These are phyloP conservation scores for Sarcophaga variegata DNA, from an alignment of 2,888 invertebrate genomes.

Conservation along the genomic window DNA sequence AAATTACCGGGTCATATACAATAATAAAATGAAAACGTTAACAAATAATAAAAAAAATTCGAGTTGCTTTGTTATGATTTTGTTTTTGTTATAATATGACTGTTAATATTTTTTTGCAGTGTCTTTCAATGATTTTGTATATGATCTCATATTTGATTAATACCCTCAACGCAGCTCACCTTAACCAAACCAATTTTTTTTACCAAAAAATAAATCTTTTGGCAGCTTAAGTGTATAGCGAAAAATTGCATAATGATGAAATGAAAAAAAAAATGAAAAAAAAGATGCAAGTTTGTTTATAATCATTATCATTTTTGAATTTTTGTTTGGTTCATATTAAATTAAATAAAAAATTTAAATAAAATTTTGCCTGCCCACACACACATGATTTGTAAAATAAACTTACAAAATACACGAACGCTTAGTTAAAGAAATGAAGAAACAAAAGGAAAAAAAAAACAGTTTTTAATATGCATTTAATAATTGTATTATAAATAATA, in stretches of 20 bases:
- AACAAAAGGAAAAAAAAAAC: constrained; percentile 1
- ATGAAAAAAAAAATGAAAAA: not conserved
- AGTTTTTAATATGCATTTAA: constrained; percentile 28
- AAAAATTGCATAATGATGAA: constrained; percentile 55
- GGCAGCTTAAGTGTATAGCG: constrained; percentile 38
- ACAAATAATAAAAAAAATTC: constrained; percentile 25
- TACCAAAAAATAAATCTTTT: constrained; percentile 36
- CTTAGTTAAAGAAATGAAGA: not conserved
- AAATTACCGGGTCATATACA: constrained; percentile 71
- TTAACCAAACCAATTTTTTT: constrained; percentile 1
- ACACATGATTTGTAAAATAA: constrained; percentile 47
- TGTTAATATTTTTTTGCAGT: constrained; percentile 33
- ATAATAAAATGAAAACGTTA: not conserved
- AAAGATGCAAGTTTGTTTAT: constrained; percentile 53
- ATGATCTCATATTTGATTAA: constrained; percentile 51
- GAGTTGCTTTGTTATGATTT: constrained; percentile 32
- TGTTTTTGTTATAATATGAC: constrained; percentile 43
- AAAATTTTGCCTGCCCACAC: constrained; percentile 43
- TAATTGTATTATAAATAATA: constrained; percentile 42
- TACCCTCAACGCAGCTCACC: not conserved
- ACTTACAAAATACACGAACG: not conserved
- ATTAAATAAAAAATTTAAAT: constrained; percentile 48
- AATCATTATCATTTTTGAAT: not conserved
- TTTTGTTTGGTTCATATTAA: constrained; percentile 15
- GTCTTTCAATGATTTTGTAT: constrained; percentile 25